These are phyloP conservation scores for Excalfactoria chinensis DNA, from an alignment of 2,113 vertebrate species.

Conservation along the genomic window DNA sequence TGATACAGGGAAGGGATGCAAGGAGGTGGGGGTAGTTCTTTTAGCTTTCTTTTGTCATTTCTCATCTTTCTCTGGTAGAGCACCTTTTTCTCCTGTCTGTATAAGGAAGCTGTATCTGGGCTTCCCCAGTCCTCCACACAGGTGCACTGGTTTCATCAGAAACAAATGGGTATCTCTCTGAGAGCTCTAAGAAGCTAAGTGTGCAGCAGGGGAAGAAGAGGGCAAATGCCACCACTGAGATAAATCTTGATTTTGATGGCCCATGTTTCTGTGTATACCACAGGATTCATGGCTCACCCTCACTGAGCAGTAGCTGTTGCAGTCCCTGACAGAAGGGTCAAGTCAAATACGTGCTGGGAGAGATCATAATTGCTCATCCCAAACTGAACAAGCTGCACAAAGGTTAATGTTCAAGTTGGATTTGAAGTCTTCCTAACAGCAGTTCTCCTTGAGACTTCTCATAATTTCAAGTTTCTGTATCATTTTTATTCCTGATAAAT, in stretches of 20 bases:
- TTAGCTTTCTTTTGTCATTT: background rate
- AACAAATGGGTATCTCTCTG: background rate
- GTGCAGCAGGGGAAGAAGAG: constrained; percentile 14
- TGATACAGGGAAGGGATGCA: background rate
- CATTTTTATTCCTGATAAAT: background rate
- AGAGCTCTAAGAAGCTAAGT: background rate
- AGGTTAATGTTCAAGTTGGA: background rate
- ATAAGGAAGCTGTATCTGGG: background rate
- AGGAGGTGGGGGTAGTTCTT: background rate
- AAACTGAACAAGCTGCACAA: background rate
- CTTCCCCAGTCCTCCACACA: background rate
- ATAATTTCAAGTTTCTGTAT: background rate
- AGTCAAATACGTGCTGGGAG: background rate
- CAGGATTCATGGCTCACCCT: background rate
- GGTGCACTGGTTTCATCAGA: background rate
- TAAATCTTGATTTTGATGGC: background rate
- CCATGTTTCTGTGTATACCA: background rate
- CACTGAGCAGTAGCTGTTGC: background rate
- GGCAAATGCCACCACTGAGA: background rate
- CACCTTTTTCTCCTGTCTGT: background rate
- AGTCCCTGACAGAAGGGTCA: background rate
- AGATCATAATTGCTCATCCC: background rate
- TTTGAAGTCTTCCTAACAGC: background rate
- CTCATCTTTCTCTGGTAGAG: background rate
- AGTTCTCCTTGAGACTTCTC: background rate